phyloP scores from a whole-genome alignment of 1,140 invertebrate species.

The Sarcophaga peregrina region DNA sequence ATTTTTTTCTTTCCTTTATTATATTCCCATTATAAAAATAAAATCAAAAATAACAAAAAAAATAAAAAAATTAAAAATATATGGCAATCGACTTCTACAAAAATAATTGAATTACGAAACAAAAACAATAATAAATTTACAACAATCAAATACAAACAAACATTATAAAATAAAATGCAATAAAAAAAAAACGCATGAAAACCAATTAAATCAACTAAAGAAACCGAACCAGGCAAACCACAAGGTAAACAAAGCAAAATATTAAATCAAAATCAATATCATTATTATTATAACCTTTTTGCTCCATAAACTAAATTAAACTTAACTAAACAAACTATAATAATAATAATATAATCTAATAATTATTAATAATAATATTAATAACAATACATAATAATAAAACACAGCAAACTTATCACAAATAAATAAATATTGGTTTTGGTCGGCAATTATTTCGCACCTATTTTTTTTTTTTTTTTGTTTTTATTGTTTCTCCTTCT shows the following conservation, averaged over 20 bases:
- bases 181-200: constrained; percentile 11
- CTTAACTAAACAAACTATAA: neutral
- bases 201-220: constrained; percentile 47
- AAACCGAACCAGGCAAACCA: constrained; percentile 54
- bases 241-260: constrained; percentile 53
- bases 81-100: neutral
- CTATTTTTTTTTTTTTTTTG: neutral
- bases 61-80: constrained; percentile 1
- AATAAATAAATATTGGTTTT: constrained; percentile 15
- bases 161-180: neutral
- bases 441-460: neutral
- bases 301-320: neutral
- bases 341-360: neutral
- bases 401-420: neutral
- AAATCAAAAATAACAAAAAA: constrained; percentile 23
- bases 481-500: no score
- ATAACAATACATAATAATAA: no score
- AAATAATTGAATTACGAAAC: constrained; percentile 7
- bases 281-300: neutral
- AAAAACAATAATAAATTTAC: neutral
- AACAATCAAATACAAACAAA: neutral
- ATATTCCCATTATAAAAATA: constrained; percentile 18
- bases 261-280: neutral
- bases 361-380: no score
- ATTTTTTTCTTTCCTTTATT: neutral